phyloP scores from a whole-genome alignment of 2,113 vertebrate genomes.

The Oryzias curvinotus region DNA sequence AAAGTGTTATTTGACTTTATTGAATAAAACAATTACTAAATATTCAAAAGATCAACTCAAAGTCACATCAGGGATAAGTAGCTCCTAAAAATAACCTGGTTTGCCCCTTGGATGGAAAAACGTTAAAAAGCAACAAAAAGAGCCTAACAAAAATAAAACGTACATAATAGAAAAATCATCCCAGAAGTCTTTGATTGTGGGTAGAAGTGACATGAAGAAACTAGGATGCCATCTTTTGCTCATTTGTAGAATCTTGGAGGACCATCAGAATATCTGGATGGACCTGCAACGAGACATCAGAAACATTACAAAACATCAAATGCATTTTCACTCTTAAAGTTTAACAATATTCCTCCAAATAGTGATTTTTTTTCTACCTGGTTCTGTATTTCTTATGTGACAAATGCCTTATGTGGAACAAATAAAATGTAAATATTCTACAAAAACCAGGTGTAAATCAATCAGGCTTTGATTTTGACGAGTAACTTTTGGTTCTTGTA shows the following conservation, averaged over 20 bases:
- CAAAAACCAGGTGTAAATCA: neutral
- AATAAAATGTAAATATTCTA: neutral
- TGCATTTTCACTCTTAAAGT: neutral
- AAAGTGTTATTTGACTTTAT: no score
- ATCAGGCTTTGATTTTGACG: neutral
- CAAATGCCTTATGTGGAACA: neutral
- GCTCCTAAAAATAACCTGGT: no score
- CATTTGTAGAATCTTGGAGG: slow-evolving; percentile 67
- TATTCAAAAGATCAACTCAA: no score
- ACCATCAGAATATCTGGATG: slow-evolving; percentile 51
- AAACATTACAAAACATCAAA: neutral
- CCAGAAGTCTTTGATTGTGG: no score
- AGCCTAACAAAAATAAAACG: no score
- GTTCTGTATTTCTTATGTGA: neutral
- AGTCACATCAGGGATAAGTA: no score
- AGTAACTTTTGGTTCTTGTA: neutral
- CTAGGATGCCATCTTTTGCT: slow-evolving; percentile 15
- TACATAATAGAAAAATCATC: neutral
- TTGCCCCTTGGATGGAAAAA: no score
- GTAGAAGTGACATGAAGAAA: neutral
- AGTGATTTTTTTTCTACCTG: neutral
- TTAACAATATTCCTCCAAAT: neutral
- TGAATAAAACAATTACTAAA: no score
- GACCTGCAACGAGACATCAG: slow-evolving; percentile 52
- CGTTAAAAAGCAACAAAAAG: no score